A percentile compares a stretch with the other conserved stretches of the same genome.
Conservation (phyloP, 2,888 invertebrate species). For the Cotesia congregata region DNA sequence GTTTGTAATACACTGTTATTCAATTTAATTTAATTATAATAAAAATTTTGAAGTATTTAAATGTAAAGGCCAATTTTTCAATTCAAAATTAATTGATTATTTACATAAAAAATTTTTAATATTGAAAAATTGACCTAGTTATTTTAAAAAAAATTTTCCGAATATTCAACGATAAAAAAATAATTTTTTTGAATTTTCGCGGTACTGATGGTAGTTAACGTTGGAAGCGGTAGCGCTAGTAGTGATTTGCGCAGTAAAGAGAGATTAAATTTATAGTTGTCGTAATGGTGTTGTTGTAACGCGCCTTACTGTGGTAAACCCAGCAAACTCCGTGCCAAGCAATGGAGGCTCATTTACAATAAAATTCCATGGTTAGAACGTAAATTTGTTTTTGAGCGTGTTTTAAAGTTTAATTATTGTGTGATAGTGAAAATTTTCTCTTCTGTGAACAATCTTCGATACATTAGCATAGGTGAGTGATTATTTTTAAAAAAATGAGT, state of each 20-base stretch:
- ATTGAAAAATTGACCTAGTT: no score
- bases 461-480: conserved; percentile 55
- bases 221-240: background rate
- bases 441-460: conserved; percentile 58
- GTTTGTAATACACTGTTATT: no score
- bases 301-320: conserved; percentile 55
- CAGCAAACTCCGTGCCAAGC: conserved; percentile 64
- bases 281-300: conserved; percentile 20
- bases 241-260: background rate
- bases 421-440: conserved; percentile 63
- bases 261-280: background rate
- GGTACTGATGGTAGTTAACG: background rate
- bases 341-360: conserved; percentile 66
- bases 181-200: no score
- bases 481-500: background rate
- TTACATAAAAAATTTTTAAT: no score
- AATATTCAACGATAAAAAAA: no score
- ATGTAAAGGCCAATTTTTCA: no score
- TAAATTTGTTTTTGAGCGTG: conserved; percentile 64
- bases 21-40: no score
- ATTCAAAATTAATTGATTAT: no score
- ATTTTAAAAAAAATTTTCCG: no score
- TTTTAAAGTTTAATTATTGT: conserved; percentile 59
- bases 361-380: conserved; percentile 62
- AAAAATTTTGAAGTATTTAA: no score